Conservation (phyloP, 2,797 vertebrate genomes). For the Chiloscyllium punctatum region DNA sequence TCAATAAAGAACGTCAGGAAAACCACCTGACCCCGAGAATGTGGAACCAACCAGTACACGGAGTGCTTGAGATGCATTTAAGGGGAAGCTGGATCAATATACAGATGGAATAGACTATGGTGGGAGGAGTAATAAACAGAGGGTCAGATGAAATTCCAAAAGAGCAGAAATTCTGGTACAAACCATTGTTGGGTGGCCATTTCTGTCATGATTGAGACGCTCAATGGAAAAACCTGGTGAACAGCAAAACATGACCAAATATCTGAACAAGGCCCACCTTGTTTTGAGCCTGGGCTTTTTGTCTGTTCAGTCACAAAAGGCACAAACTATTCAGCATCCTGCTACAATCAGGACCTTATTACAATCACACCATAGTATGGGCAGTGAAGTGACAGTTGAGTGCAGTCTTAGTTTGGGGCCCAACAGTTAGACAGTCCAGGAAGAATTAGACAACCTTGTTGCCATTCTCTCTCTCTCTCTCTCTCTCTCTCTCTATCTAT, state of each 20-base stretch:
- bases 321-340: not conserved
- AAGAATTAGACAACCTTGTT: too few relatives aligned
- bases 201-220: not conserved
- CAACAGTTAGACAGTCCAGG: too few relatives aligned
- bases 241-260: not conserved
- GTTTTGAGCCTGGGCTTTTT: not conserved
- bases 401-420: too few relatives aligned
- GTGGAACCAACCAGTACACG: not conserved
- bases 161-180: not conserved
- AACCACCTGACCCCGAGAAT: not conserved
- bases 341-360: too few relatives aligned
- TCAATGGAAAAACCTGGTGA: not conserved
- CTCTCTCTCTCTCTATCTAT: too few relatives aligned
- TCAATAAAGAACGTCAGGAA: not conserved
- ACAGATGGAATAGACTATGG: not conserved
- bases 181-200: not conserved
- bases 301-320: not conserved
- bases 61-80: not conserved
- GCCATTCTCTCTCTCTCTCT: too few relatives aligned
- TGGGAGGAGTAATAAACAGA: not conserved
- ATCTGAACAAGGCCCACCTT: not conserved
- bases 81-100: not conserved
- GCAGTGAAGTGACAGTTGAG: too few relatives aligned
- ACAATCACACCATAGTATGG: too few relatives aligned
- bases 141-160: not conserved